Evolutionary conservation across 1,140 invertebrate species (phyloP).

Genomic region (Caerostris extrusa): DNA sequence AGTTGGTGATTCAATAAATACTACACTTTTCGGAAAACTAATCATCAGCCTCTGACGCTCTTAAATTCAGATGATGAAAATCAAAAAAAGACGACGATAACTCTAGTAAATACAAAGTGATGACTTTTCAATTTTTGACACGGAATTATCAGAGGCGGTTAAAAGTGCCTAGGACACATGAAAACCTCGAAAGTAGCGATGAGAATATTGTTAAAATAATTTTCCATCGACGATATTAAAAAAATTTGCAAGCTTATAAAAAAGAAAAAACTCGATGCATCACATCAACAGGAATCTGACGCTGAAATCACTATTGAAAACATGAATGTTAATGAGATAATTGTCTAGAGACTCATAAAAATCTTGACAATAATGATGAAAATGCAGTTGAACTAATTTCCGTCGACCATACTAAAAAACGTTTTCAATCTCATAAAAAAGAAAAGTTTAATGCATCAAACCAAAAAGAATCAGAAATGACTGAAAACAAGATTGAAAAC

Average conservation of each 20-base stretch:
- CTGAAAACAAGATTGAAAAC: too few species aligned
- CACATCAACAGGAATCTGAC: background rate
- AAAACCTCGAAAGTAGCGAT: background rate
- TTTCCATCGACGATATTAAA: background rate
- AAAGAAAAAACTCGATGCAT: background rate
- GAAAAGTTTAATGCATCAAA: background rate
- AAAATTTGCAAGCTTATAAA: background rate
- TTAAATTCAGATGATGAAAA: too few species aligned
- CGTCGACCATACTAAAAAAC: background rate
- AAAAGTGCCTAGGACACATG: background rate
- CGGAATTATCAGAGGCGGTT: background rate
- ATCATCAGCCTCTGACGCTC: too few species aligned
- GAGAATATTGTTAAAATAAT: background rate
- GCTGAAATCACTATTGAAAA: too few species aligned
- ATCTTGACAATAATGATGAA: too few species aligned
- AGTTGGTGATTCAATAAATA: too few species aligned
- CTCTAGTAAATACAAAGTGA: too few species aligned
- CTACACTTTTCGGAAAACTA: too few species aligned
- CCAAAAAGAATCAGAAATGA: background rate
- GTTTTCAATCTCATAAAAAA: background rate
- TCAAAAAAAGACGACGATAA: too few species aligned
- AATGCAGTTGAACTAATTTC: background rate
- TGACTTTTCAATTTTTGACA: background rate
- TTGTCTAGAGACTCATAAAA: background rate
- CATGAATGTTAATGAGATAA: background rate